Percentiles rank a stretch among this genome's conserved stretches.
Evolutionary conservation across 2,113 vertebrate genomes (phyloP).

Genomic region (Dromas ardeola): DNA sequence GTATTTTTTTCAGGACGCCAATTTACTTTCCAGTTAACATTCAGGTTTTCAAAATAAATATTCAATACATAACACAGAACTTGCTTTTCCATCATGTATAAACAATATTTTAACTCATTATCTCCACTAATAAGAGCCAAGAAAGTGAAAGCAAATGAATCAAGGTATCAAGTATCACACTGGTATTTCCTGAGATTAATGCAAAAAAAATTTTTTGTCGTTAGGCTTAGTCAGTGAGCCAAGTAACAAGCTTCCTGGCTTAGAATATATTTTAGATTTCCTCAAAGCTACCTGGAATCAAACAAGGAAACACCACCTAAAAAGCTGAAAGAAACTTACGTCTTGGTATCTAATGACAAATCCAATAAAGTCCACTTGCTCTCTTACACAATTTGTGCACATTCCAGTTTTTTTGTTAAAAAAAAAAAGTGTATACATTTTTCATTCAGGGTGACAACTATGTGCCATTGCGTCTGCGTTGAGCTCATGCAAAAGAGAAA

Average conservation of each 20-base stretch:
- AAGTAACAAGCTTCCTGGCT: neutral
- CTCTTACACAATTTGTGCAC: neutral
- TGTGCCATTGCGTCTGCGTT: fast-evolving
- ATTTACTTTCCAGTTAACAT: neutral
- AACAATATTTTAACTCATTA: neutral
- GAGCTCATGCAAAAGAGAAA: neutral
- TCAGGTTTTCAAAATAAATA: neutral
- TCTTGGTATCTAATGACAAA: neutral
- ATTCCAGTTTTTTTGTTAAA: neutral
- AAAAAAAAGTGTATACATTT: neutral
- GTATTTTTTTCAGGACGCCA: neutral
- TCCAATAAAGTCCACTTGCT: neutral
- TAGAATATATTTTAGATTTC: neutral
- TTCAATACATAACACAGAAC: neutral
- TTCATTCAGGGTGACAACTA: neutral
- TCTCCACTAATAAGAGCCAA: neutral
- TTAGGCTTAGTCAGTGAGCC: neutral
- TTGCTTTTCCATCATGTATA: neutral
- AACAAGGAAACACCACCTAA: neutral
- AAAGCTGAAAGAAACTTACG: neutral
- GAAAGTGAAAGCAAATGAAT: neutral
- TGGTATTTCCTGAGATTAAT: neutral
- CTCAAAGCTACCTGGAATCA: neutral
- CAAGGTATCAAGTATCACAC: neutral
- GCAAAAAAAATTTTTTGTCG: neutral